These are phyloP conservation scores for Octomys mimax DNA, from an alignment of 2,797 vertebrate genomes.

Conservation along the genomic window DNA sequence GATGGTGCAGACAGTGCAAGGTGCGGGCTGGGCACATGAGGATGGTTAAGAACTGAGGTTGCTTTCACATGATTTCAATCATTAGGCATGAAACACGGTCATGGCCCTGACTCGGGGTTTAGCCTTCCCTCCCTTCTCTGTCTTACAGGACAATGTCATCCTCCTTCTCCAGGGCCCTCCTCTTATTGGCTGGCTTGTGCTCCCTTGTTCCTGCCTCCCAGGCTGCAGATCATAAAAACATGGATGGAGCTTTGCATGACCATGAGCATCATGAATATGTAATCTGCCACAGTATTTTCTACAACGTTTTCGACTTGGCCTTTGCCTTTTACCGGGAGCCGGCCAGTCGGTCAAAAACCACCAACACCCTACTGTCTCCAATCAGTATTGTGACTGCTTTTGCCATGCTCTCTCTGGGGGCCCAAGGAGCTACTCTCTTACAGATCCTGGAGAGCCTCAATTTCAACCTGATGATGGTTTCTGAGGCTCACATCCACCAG, in stretches of 20 bases:
- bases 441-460: constrained; percentile 91
- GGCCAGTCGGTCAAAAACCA: constrained; percentile 81
- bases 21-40: fast-evolving
- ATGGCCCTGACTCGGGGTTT: neutral
- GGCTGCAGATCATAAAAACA: neutral
- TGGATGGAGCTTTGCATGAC: neutral
- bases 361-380: constrained; percentile 93
- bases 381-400: constrained; percentile 91
- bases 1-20: neutral
- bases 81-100: fast-evolving
- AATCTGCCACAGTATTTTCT: constrained; percentile 74
- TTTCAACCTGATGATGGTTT: constrained; percentile 87
- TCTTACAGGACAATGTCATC: constrained; percentile 73
- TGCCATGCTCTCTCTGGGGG: constrained; percentile 91
- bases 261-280: fast-evolving
- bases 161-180: neutral
- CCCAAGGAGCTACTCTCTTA: constrained; percentile 86
- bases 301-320: constrained; percentile 86
- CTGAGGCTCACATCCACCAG: constrained; percentile 87
- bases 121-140: neutral
- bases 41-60: fast-evolving
- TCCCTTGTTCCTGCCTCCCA: constrained; percentile 25
- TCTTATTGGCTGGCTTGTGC: constrained; percentile 71
- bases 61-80: neutral
- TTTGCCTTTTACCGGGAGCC: constrained; percentile 92